Percentiles rank a stretch among this genome's conserved stretches.
Conservation (phyloP, 2,797 vertebrate genomes). For the Hipposideros larvatus region DNA sequence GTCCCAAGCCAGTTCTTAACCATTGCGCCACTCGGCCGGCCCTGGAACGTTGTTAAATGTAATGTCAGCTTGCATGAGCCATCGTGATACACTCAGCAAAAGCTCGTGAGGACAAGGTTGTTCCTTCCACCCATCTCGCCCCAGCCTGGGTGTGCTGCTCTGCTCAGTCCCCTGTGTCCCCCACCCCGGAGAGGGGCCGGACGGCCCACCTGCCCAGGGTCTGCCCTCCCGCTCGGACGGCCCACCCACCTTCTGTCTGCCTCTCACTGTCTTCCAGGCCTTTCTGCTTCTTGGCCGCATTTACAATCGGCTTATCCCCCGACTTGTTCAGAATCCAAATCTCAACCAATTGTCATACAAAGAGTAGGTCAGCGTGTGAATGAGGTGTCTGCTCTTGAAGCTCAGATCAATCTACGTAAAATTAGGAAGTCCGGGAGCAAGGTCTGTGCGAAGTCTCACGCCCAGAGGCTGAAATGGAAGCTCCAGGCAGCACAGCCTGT, state of each 20-base stretch:
- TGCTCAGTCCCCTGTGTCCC: not conserved
- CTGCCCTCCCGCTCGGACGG: no score
- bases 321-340: not conserved
- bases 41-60: not conserved
- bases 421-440: not conserved
- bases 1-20: no score
- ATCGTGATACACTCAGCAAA: accelerated
- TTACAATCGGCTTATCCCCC: no score
- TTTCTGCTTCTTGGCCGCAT: not conserved
- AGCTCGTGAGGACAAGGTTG: no score
- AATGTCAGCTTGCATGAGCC: accelerated
- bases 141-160: not conserved
- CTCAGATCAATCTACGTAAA: not conserved
- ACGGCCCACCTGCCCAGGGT: no score
- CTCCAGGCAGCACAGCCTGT: no score
- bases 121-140: not conserved
- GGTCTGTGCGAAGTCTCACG: no score
- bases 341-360: accelerated
- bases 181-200: not conserved
- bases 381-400: not conserved
- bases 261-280: not conserved
- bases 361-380: not conserved
- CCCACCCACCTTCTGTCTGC: no score
- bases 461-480: no score
- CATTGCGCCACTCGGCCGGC: no score